Percentiles rank a stretch among this genome's conserved stretches.
Conservation (phyloP, 1,140 invertebrate genomes). For the Mycetomoellerius zeteki region DNA sequence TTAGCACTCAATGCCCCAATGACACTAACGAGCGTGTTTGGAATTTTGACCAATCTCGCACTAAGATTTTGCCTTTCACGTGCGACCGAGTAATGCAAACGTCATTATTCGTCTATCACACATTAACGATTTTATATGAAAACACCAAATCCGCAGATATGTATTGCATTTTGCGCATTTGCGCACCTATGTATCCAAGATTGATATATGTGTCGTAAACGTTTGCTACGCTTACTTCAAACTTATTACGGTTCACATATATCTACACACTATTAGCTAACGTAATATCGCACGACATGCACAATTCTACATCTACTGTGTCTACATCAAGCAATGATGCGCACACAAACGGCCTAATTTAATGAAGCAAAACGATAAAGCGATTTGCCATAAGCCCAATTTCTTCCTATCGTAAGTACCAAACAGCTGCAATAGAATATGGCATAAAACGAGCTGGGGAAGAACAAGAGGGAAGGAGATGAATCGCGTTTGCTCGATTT, state of each 20-base stretch:
- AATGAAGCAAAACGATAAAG: conserved; percentile 18
- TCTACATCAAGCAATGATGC: not conserved
- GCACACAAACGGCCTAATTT: not conserved
- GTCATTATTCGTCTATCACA: conserved; percentile 42
- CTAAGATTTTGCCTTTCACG: conserved; percentile 3
- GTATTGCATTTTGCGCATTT: conserved; percentile 20
- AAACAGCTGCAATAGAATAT: conserved; percentile 6
- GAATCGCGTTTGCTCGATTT: conserved; percentile 37
- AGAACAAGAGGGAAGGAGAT: not conserved
- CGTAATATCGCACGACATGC: conserved; percentile 26
- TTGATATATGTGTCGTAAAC: conserved; percentile 8
- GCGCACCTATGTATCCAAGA: not conserved
- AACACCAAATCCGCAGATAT: not conserved
- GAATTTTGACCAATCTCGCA: conserved; percentile 47
- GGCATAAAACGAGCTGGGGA: not conserved
- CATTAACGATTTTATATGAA: conserved; percentile 22
- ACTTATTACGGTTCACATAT: conserved; percentile 40
- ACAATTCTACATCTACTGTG: not conserved
- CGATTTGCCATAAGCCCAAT: conserved; percentile 17
- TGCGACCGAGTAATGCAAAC: conserved; percentile 36
- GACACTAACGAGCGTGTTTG: conserved; percentile 49
- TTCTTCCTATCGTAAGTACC: not conserved
- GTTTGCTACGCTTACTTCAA: conserved; percentile 19
- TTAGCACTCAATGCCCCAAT: not conserved
- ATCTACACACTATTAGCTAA: not conserved